phyloP scores from a whole-genome alignment of 2,797 vertebrate genomes.

The Alfaro cultratus region DNA sequence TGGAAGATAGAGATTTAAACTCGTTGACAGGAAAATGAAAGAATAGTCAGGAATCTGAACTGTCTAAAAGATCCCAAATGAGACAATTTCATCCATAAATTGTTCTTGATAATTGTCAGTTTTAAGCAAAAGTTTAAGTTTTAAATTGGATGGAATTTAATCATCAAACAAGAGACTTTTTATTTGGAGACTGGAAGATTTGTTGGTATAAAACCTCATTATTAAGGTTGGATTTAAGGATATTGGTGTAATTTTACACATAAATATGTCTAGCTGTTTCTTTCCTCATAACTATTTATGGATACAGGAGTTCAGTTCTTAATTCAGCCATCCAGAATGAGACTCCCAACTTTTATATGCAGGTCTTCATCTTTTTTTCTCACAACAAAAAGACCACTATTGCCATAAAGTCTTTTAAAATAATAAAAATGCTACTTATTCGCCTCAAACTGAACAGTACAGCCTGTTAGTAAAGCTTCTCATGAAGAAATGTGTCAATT shows the following conservation, averaged over 20 bases:
- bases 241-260: background rate
- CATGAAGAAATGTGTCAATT: slow-evolving; percentile 42
- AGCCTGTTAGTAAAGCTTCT: slow-evolving; percentile 21
- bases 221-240: background rate
- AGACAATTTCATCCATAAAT: background rate
- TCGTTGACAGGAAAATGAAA: background rate
- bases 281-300: background rate
- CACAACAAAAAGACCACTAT: background rate
- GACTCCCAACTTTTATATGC: background rate
- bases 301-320: background rate
- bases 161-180: background rate
- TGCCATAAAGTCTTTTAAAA: background rate
- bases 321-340: background rate
- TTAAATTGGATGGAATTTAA: background rate
- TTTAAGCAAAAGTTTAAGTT: background rate
- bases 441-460: background rate
- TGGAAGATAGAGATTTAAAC: background rate
- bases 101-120: background rate
- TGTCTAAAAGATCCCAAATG: background rate
- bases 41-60: background rate
- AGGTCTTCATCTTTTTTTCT: background rate
- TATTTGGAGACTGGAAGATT: background rate
- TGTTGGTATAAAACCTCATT: background rate
- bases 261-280: background rate
- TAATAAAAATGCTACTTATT: background rate